A percentile compares a stretch with the other conserved stretches of the same genome.
These are phyloP conservation scores for Bos indicus DNA, from an alignment of 2,113 vertebrate species.

Conservation along the genomic window DNA sequence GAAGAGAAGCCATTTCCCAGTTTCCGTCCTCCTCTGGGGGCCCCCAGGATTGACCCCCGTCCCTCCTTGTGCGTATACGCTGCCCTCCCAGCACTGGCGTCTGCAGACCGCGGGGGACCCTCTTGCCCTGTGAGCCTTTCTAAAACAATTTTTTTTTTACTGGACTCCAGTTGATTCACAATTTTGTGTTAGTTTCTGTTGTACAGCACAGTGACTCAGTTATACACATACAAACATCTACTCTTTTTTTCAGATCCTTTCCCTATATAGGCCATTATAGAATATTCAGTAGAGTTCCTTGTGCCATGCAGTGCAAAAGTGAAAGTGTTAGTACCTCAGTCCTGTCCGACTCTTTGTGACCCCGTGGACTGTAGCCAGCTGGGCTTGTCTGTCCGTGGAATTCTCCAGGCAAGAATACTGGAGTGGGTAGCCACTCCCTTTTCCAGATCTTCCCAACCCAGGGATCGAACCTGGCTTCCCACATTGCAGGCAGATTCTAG, in stretches of 20 bases:
- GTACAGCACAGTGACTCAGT: not conserved
- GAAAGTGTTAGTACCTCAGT: not conserved
- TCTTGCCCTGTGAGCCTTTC: not conserved
- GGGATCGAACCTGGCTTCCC: not conserved
- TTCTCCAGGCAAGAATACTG: not conserved
- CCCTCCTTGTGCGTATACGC: fast-evolving
- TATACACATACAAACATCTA: not conserved
- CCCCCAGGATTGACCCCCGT: fast-evolving
- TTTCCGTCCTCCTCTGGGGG: not conserved
- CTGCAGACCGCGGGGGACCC: fast-evolving
- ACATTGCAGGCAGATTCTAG: not conserved
- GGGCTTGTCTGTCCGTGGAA: not conserved
- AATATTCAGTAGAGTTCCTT: not conserved
- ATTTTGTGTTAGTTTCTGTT: not conserved
- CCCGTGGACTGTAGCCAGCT: not conserved
- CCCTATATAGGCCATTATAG: not conserved
- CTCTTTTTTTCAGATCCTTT: not conserved
- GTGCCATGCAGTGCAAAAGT: not conserved
- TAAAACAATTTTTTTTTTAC: not conserved
- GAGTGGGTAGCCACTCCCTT: not conserved
- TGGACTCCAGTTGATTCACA: not conserved
- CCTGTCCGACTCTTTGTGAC: not conserved
- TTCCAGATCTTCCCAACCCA: not conserved
- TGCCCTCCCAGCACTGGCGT: not conserved
- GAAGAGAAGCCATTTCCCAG: not conserved